Evolutionary conservation across 2,888 invertebrate species (phyloP).

Genomic region (Hedychridium roseum): DNA sequence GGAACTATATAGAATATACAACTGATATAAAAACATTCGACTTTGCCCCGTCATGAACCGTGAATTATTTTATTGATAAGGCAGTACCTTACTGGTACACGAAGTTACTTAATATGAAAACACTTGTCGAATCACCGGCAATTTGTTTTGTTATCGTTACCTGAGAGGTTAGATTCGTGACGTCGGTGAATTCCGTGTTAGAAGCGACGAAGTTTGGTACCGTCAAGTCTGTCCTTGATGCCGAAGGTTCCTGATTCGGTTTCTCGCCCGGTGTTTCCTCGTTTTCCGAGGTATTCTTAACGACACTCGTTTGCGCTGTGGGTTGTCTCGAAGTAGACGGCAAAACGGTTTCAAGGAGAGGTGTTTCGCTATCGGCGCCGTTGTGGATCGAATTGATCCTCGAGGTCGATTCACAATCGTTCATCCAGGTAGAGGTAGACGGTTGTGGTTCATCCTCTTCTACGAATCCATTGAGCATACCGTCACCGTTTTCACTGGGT

Average conservation of each 20-base stretch:
- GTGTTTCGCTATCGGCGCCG: conserved; percentile 39
- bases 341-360: conserved; percentile 37
- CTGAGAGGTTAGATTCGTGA: conserved; percentile 31
- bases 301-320: too few relatives aligned
- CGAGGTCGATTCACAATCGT: conserved; percentile 50
- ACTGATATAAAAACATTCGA: too few relatives aligned
- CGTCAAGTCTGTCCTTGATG: conserved; percentile 69
- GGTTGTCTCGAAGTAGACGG: too few relatives aligned
- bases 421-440: conserved; percentile 45
- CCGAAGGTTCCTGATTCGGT: conserved; percentile 62
- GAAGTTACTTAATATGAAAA: too few relatives aligned
- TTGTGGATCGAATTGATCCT: conserved; percentile 38
- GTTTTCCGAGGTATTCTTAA: conserved; percentile 32
- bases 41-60: too few relatives aligned
- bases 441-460: conserved; percentile 49
- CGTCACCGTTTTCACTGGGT: conserved; percentile 60
- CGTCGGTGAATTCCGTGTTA: conserved; percentile 38
- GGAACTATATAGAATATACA: too few relatives aligned
- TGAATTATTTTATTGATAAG: too few relatives aligned
- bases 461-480: conserved; percentile 59
- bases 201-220: conserved; percentile 40
- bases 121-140: too few relatives aligned
- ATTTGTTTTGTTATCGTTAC: too few relatives aligned
- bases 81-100: too few relatives aligned
- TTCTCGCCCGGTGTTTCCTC: conserved; percentile 61